A percentile compares a stretch with the other conserved stretches of the same genome.
These are phyloP conservation scores for Holothuria glaberrima DNA, from an alignment of 35 echinoderm and acorn worm species.

Conservation along the genomic window DNA sequence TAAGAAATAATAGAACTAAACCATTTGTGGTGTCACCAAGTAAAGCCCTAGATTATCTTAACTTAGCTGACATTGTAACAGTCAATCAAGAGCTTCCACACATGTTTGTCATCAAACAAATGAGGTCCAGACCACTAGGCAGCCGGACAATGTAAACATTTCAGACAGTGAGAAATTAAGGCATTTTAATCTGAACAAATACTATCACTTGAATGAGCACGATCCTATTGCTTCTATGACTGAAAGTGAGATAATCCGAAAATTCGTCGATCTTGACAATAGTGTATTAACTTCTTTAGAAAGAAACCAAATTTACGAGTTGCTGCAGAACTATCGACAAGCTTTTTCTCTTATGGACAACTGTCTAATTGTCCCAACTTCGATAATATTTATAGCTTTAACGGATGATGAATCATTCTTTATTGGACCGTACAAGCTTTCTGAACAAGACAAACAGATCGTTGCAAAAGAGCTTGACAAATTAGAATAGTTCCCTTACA, in stretches of 20 bases:
- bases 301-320: neutral
- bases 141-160: no score
- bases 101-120: no score
- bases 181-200: neutral
- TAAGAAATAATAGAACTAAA: neutral
- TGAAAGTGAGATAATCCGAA: constrained; percentile 3
- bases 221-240: neutral
- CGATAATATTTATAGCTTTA: constrained; percentile 12
- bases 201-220: neutral
- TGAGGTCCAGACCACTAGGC: no score
- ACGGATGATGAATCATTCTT: constrained; percentile 46
- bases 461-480: constrained; percentile 55
- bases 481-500: constrained; percentile 55
- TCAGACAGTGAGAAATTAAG: no score
- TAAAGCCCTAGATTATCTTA: neutral
- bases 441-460: constrained; percentile 51
- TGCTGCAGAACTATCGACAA: neutral
- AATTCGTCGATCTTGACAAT: neutral
- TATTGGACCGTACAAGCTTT: constrained; percentile 57
- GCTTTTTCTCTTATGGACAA: constrained; percentile 58
- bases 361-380: constrained; percentile 35
- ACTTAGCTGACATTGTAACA: neutral
- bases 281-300: neutral
- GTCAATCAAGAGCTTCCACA: constrained; percentile 16
- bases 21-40: neutral